These are phyloP conservation scores for Sarcophaga subvicina DNA, from an alignment of 2,888 invertebrate genomes.

Conservation along the genomic window DNA sequence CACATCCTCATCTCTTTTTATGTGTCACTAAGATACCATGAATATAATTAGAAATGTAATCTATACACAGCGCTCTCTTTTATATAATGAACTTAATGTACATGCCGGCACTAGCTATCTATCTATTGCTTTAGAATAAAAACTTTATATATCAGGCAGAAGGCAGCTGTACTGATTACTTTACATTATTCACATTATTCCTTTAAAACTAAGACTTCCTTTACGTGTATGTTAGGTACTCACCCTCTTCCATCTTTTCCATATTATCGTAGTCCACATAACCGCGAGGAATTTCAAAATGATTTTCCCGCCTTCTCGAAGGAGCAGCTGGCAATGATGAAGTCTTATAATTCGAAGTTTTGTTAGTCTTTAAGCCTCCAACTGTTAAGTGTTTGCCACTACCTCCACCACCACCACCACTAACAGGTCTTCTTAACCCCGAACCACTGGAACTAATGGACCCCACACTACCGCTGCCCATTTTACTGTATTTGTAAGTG, in stretches of 20 bases:
- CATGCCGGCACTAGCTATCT: too few species aligned
- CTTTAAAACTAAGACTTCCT: too few species aligned
- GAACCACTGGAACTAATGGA: conserved; percentile 46
- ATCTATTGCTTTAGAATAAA: too few species aligned
- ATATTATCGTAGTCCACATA: conserved; percentile 81
- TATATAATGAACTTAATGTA: too few species aligned
- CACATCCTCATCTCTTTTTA: too few species aligned
- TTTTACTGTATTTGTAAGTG: conserved; percentile 50
- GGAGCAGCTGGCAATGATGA: conserved; percentile 13
- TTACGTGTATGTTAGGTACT: conserved; percentile 33
- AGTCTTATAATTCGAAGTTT: conserved; percentile 65
- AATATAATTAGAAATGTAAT: too few species aligned
- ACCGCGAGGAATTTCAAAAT: conserved; percentile 77
- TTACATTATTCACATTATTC: too few species aligned
- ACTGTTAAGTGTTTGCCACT: conserved; percentile 22
- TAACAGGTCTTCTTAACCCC: conserved; percentile 54
- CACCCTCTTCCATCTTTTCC: conserved; percentile 80
- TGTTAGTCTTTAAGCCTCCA: conserved; percentile 65
- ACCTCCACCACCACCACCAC: background rate
- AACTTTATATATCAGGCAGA: too few species aligned
- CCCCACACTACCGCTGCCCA: conserved; percentile 27
- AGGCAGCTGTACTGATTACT: too few species aligned
- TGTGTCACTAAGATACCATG: too few species aligned
- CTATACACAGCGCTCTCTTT: too few species aligned
- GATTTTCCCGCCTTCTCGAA: conserved; percentile 69